A percentile compares a stretch with the other conserved stretches of the same genome.
phyloP scores from a whole-genome alignment of 1,140 invertebrate species.

The Drosophila simulans region DNA sequence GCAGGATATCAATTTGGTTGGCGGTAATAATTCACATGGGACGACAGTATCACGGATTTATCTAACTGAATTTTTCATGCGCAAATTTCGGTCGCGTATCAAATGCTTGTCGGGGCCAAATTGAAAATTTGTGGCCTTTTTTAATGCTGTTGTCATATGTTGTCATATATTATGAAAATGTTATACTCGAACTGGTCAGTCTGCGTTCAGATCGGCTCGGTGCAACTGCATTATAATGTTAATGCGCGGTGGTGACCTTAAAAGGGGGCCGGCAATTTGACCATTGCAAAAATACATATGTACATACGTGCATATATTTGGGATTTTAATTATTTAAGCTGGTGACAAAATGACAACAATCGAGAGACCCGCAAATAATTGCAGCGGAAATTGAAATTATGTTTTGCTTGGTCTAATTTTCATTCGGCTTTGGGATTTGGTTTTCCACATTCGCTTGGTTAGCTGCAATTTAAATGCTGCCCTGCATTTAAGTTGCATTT shows the following conservation, averaged over 20 bases:
- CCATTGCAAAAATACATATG: slow-evolving; percentile 5
- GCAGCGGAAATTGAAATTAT: slow-evolving; percentile 80
- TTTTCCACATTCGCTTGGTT: slow-evolving; percentile 7
- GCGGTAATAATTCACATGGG: slow-evolving; percentile 37
- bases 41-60: slow-evolving; percentile 39
- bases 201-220: neutral
- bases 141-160: slow-evolving; percentile 39
- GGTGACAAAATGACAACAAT: slow-evolving; percentile 36
- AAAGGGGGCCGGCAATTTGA: neutral
- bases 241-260: slow-evolving; percentile 42
- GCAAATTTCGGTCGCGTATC: slow-evolving; percentile 33
- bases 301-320: slow-evolving; percentile 21
- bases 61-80: slow-evolving; percentile 53
- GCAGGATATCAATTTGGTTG: slow-evolving; percentile 3
- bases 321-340: slow-evolving; percentile 73
- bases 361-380: slow-evolving; percentile 55
- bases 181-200: slow-evolving; percentile 12
- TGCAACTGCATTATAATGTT: slow-evolving; percentile 43
- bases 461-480: slow-evolving; percentile 39
- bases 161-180: slow-evolving; percentile 51
- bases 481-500: slow-evolving; percentile 24
- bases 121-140: slow-evolving; percentile 45
- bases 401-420: slow-evolving; percentile 64
- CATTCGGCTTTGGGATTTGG: slow-evolving; percentile 16
- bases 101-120: slow-evolving; percentile 36